Base-by-base conservation (phyloP, 2,888 invertebrate genomes). In the Onthophagus sagittarius region DNA sequence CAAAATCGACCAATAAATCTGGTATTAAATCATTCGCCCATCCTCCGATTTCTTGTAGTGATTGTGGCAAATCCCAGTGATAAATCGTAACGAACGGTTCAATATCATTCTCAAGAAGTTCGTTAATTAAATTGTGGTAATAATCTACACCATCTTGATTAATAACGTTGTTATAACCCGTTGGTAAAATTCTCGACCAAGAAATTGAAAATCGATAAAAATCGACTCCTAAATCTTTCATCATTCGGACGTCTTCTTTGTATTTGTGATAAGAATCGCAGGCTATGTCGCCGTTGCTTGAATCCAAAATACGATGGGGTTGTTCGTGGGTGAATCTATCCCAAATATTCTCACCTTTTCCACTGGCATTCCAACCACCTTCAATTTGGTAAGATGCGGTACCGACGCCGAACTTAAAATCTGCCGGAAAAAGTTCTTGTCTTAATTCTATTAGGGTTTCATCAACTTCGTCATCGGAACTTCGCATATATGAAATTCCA, bases 121-220 rank as follows among this genome's bases (percentile, higher is more conserved):
- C 92, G 79, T 93, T 87, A 71, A 96, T 92, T 65, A 96, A 84
- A 77, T 91, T 89, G 80, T 90, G 91, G 83, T 96, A 96, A 84
- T 94, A 94, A 73, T 89, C 85, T 9, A 96, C 87, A 14, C 94
- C 96, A 1, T 88, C 87, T 63, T 87, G 85, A 81, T 93, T 96
- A 15, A 94, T 86, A 15, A 88, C 81, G 79, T 91, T 89, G 9
- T 88, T 87, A 73, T 89, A 87, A 7, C 93, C 94, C 9, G 87
- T 89, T 0, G 94, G 93, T 76, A 95, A 84, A 69, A 95, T 87
- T 70, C 95, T 86, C 0, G 92, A 85, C 95, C 95, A 95, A 0
- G 93, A 90, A 78, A 93, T 87, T 0, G 92, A 93, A 83, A 93
- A 93, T 63, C 93, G 87, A 83, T 93, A 93, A 75, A 90, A 88